phyloP scores from a whole-genome alignment of 2,888 invertebrate genomes.

The Atethmia centrago region DNA sequence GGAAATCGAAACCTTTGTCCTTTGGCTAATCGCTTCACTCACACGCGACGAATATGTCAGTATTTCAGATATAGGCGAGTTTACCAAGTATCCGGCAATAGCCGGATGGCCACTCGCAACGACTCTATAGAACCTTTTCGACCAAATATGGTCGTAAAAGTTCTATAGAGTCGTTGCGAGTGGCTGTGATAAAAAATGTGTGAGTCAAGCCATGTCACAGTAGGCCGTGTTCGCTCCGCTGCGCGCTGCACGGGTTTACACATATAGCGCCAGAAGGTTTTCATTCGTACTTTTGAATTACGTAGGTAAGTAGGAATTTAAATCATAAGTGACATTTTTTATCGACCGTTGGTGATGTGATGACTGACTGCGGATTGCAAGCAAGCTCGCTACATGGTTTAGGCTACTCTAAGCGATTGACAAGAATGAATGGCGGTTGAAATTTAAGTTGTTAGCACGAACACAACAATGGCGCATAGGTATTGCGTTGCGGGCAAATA shows the following conservation, averaged over 20 bases:
- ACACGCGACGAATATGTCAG: not conserved
- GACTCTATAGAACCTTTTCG: too few species aligned
- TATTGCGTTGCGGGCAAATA: not conserved
- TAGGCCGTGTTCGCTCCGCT: too few species aligned
- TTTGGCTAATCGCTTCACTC: not conserved
- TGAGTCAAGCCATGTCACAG: too few species aligned
- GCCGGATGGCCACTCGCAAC: too few species aligned
- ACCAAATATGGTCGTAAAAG: too few species aligned
- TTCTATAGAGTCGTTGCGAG: not conserved
- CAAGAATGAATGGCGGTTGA: not conserved
- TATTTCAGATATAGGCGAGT: not conserved
- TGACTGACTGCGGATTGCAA: not conserved
- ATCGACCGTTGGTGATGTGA: not conserved
- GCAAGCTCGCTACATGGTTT: not conserved
- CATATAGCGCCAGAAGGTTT: not conserved
- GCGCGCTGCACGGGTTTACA: too few species aligned
- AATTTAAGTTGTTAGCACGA: not conserved
- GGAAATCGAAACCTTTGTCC: conserved; percentile 15
- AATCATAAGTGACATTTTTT: not conserved
- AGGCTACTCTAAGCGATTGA: not conserved
- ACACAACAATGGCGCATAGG: not conserved
- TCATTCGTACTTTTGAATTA: not conserved
- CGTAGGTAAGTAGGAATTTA: not conserved
- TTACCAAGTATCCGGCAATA: too few species aligned
- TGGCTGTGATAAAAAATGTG: too few species aligned